Evolutionary conservation across 2,797 vertebrate species (phyloP), one percentile per base, ranked within the genome.

Genomic region (Taeniopygia guttata): DNA sequence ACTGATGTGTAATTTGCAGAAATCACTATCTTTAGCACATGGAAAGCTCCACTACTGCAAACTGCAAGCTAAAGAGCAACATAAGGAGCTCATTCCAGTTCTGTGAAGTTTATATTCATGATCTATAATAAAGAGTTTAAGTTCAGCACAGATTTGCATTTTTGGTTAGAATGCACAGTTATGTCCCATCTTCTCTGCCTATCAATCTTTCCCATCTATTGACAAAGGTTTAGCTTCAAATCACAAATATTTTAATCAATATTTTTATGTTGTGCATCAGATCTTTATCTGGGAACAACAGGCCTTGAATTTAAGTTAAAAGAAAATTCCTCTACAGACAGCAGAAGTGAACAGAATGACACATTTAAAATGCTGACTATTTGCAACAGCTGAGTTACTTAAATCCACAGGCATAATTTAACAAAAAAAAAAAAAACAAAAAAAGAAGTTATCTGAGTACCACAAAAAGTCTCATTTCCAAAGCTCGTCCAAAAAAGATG

Each of bases 241-340:
- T 94, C 48, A 87, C 38, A 89, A 94, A 66, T 84, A 96, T 83
- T 89, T 88, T 48, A 79, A 87, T 85, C 63, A 51, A 73, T 89
- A 82, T 76, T 93, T 90, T 88, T 46, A 59, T 55, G 78, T 55
- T 92, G 70, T 55, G 56, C 30, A 79, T 48, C 52, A 73, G 67
- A 78, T 89, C 45, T 94, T 59, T 82, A 72, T 75, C 74, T 76
- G 70, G 42, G 34, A 90, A 80, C 38, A 88, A 6, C 4, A 56
- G 14, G 8, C 40, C 40, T 23, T 42, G 78, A 82, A 66, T 67
- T 55, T 38, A 66, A 70, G 34, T 68, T 21, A 30, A 26, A 45
- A 73, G 52, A 42, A 43, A 25, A 75, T 14, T 56, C 16, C 36
- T 49, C 38, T 58, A 32, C 3, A 55, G 32, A 68, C 18, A 81